These are phyloP conservation scores for Pinctada fucata DNA, from an alignment of 2,888 invertebrate genomes.

Conservation along the genomic window DNA sequence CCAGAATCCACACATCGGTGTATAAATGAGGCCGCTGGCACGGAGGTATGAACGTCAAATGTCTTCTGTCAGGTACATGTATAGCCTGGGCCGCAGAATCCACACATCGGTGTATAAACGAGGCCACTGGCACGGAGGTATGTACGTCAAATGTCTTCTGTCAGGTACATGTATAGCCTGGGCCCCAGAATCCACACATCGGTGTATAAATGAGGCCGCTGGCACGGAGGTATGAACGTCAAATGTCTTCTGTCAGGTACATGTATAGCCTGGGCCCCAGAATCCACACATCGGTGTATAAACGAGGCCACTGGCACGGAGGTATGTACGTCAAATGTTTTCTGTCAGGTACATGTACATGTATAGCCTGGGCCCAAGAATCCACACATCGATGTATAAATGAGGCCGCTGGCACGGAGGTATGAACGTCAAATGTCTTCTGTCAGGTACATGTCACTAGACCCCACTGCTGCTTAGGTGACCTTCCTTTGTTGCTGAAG, in stretches of 20 bases:
- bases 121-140: too few relatives aligned
- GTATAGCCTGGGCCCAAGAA: slow-evolving; percentile 98
- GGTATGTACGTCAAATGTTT: slow-evolving; percentile 51
- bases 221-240: slow-evolving; percentile 66
- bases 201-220: slow-evolving; percentile 79
- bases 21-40: slow-evolving; percentile 73
- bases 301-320: slow-evolving; percentile 72
- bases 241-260: too few relatives aligned
- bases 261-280: slow-evolving; percentile 98
- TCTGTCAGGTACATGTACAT: slow-evolving; percentile 72
- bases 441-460: too few relatives aligned
- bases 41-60: slow-evolving; percentile 61
- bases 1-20: slow-evolving; percentile 90
- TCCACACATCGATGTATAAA: slow-evolving; percentile 84
- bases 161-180: slow-evolving; percentile 87
- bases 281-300: slow-evolving; percentile 85
- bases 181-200: slow-evolving; percentile 94
- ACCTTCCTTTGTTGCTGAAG: too few relatives aligned
- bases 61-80: too few relatives aligned
- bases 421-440: slow-evolving; percentile 46
- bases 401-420: slow-evolving; percentile 73
- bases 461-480: too few relatives aligned
- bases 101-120: too few relatives aligned
- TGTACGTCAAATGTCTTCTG: too few relatives aligned
- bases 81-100: too few relatives aligned